A percentile compares a stretch with the other conserved stretches of the same genome.
These are phyloP conservation scores for Nasua narica DNA, from an alignment of 2,797 vertebrate species.

Conservation along the genomic window DNA sequence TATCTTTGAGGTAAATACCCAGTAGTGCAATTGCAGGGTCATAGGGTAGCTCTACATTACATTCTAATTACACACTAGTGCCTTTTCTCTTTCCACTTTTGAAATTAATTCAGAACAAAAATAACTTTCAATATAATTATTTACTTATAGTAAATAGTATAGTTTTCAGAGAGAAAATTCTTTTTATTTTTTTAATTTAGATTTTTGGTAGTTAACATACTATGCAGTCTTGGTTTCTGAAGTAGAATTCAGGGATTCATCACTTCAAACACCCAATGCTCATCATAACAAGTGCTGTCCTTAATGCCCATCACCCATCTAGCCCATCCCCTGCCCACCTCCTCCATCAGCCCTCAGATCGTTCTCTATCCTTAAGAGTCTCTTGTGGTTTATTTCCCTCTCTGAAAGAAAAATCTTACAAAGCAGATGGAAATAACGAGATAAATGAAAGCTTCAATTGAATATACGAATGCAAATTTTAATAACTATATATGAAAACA, in stretches of 20 bases:
- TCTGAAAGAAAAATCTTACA: slow-evolving; percentile 24
- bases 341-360: neutral
- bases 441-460: neutral
- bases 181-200: neutral
- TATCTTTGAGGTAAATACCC: no score
- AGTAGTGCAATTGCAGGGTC: no score
- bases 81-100: slow-evolving; percentile 19
- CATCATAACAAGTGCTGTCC: neutral
- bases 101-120: slow-evolving; percentile 37
- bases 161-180: slow-evolving; percentile 1
- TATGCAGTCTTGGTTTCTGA: neutral
- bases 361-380: no score
- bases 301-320: neutral
- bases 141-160: neutral
- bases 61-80: neutral
- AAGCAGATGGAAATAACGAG: slow-evolving; percentile 15
- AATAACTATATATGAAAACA: neutral
- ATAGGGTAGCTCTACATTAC: no score
- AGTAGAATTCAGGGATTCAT: neutral
- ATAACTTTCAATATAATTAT: slow-evolving; percentile 13
- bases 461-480: neutral
- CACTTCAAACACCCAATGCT: neutral
- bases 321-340: neutral
- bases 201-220: neutral
- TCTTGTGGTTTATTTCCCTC: neutral